A percentile compares a stretch with the other conserved stretches of the same genome.
Conservation (phyloP, 2,113 vertebrate genomes). For the Galeopterus variegatus region DNA sequence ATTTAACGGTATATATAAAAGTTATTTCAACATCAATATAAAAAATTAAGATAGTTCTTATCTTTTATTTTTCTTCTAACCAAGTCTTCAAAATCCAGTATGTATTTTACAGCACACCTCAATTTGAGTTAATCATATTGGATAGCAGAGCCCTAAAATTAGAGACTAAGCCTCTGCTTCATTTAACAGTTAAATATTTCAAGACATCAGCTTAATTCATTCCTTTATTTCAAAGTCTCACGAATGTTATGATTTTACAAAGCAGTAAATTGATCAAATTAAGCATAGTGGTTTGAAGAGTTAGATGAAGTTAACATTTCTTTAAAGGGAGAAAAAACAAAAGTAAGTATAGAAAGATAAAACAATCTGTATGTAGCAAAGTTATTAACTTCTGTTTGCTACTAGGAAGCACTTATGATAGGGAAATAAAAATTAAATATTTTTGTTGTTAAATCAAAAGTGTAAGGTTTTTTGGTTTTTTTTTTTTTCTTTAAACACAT, state of each 20-base stretch:
- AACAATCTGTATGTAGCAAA: slow-evolving; percentile 45
- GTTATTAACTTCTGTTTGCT: slow-evolving; percentile 54
- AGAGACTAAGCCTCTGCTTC: slow-evolving; percentile 39
- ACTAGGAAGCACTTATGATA: not conserved
- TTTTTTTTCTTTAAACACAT: slow-evolving; percentile 15
- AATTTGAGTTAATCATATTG: not conserved
- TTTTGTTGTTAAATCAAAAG: slow-evolving; percentile 55
- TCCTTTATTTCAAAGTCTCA: slow-evolving; percentile 63
- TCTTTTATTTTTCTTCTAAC: not conserved
- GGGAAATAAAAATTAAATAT: slow-evolving; percentile 57
- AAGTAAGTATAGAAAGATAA: not conserved
- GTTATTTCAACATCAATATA: slow-evolving; percentile 30
- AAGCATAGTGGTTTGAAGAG: slow-evolving; percentile 39
- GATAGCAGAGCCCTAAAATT: not conserved
- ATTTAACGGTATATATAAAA: slow-evolving; percentile 48
- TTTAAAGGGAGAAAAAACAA: slow-evolving; percentile 32
- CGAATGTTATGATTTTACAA: slow-evolving; percentile 61
- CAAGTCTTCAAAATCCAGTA: slow-evolving; percentile 56
- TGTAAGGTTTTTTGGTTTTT: not conserved
- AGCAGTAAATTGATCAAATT: slow-evolving; percentile 64
- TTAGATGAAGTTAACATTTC: slow-evolving; percentile 39
- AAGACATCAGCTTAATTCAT: slow-evolving; percentile 58
- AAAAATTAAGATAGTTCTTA: slow-evolving; percentile 27
- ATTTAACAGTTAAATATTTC: not conserved
- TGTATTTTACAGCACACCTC: not conserved